phyloP scores from a whole-genome alignment of 2,888 invertebrate genomes.

The Drosophila limbata region DNA sequence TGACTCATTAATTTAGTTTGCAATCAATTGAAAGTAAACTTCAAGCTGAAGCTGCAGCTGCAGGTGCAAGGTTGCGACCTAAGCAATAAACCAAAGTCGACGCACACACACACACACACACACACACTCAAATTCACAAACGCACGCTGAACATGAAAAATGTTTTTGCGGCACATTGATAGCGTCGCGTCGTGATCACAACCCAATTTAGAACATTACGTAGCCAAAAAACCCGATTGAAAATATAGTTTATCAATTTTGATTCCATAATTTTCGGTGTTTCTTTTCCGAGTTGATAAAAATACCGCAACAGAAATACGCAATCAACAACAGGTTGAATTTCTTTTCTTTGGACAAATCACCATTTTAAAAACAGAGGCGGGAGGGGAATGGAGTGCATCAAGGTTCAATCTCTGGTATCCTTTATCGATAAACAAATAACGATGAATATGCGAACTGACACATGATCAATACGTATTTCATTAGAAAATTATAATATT shows the following conservation, averaged over 20 bases:
- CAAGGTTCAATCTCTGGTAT: neutral
- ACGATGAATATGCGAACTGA: neutral
- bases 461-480: neutral
- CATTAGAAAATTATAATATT: no score
- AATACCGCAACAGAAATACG: conserved; percentile 29
- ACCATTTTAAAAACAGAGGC: neutral
- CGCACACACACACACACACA: neutral
- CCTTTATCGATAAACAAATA: conserved; percentile 12
- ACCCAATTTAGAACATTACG: conserved; percentile 71
- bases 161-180: conserved; percentile 17
- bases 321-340: conserved; percentile 17
- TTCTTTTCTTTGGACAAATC: neutral
- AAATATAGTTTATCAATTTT: conserved; percentile 51
- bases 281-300: conserved; percentile 44
- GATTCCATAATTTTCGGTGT: conserved; percentile 19
- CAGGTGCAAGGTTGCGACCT: conserved; percentile 49
- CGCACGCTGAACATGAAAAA: conserved; percentile 13
- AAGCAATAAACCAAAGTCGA: conserved; percentile 31
- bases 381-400: neutral
- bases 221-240: conserved; percentile 35
- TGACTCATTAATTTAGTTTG: conserved; percentile 31
- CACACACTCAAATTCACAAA: neutral
- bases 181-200: conserved; percentile 39
- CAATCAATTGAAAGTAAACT: conserved; percentile 38
- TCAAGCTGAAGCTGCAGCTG: conserved; percentile 29